Percentiles rank a stretch among this genome's conserved stretches.
phyloP scores from a whole-genome alignment of 2,888 invertebrate genomes.

The Lissonota sp. region DNA sequence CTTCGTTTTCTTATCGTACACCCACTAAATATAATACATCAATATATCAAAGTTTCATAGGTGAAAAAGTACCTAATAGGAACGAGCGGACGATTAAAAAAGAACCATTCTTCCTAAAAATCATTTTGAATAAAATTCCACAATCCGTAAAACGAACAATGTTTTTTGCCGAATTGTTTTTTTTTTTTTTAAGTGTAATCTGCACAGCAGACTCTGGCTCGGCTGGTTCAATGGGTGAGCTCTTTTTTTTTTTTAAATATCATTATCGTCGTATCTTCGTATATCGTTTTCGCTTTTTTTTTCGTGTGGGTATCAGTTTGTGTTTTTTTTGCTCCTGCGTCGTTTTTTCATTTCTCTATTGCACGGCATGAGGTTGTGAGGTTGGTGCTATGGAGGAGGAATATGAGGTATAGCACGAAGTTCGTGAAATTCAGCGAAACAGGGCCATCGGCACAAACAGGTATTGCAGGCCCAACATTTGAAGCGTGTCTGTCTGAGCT shows the following conservation, averaged over 20 bases:
- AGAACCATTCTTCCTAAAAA: no score
- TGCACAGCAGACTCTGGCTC: conserved; percentile 52
- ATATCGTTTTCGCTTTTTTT: conserved; percentile 12
- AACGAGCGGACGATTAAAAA: background rate
- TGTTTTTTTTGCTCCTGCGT: background rate
- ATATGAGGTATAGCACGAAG: conserved; percentile 82
- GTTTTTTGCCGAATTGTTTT: no score
- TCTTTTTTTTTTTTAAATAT: no score
- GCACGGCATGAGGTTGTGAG: conserved; percentile 69
- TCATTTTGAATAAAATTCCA: conserved; percentile 20
- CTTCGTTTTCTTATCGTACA: conserved; percentile 10
- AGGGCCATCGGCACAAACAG: conserved; percentile 83
- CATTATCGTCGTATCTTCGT: conserved; percentile 32
- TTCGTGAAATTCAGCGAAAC: conserved; percentile 83
- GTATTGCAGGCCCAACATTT: conserved; percentile 84
- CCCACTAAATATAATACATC: background rate
- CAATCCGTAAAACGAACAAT: no score
- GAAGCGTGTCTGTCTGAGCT: conserved; percentile 83
- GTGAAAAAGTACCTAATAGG: conserved; percentile 4
- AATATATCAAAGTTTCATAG: background rate
- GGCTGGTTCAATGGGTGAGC: no score
- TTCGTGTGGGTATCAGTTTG: conserved; percentile 71
- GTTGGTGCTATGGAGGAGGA: conserved; percentile 83
- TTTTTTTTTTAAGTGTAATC: conserved; percentile 40
- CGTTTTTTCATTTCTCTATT: conserved; percentile 38